A percentile compares a stretch with the other conserved stretches of the same genome.
Conservation (phyloP, 1,140 invertebrate species). For the Drosophila baimaii region DNA sequence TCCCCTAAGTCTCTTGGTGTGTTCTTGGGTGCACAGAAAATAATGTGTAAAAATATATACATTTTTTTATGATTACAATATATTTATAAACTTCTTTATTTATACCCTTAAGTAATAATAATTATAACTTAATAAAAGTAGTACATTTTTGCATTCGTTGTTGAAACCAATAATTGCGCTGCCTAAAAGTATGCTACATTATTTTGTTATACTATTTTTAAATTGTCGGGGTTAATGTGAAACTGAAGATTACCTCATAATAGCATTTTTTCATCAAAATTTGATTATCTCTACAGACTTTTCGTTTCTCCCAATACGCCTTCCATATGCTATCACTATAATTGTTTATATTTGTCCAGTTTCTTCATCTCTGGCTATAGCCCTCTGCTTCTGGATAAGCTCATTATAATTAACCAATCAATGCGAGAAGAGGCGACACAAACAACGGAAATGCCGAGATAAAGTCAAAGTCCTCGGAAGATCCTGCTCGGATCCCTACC, state of each 20-base stretch:
- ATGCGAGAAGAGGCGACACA: conserved; percentile 48
- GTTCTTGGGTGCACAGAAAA: background rate
- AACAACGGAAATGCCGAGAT: conserved; percentile 32
- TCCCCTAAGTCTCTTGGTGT: background rate
- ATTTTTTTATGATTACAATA: too few species aligned
- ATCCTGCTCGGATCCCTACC: conserved; percentile 8
- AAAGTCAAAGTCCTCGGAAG: conserved; percentile 30
- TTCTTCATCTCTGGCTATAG: conserved; percentile 14
- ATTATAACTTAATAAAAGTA: too few species aligned
- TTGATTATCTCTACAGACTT: too few species aligned
- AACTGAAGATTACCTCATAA: too few species aligned
- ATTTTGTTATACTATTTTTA: too few species aligned
- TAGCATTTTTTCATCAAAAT: too few species aligned
- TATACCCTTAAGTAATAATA: too few species aligned
- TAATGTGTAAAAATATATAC: background rate
- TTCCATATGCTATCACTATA: conserved; percentile 17
- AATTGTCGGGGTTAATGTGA: too few species aligned
- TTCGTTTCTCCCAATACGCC: background rate
- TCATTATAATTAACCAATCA: conserved; percentile 81
- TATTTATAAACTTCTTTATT: too few species aligned
- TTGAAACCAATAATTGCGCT: too few species aligned
- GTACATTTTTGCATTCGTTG: too few species aligned
- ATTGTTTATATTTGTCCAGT: conserved; percentile 12
- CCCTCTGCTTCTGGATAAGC: conserved; percentile 58
- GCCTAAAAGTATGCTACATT: too few species aligned